phyloP scores from a whole-genome alignment of 2,888 invertebrate genomes.

The Philaethria dido region DNA sequence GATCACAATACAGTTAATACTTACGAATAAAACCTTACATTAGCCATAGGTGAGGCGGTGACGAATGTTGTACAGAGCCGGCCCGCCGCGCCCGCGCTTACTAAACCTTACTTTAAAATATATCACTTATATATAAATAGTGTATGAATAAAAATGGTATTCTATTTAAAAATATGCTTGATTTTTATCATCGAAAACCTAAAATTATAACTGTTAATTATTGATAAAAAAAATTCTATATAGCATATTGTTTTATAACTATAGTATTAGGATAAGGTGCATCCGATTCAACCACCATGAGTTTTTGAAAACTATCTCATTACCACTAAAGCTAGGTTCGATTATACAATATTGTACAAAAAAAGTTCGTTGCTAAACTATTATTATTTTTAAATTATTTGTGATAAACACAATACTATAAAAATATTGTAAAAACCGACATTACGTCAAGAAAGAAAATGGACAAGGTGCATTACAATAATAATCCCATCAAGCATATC shows the following conservation, averaged over 20 bases:
- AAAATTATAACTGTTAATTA: not conserved
- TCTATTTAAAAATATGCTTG: constrained; percentile 15
- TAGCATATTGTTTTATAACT: constrained; percentile 3
- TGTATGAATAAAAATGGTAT: constrained; percentile 5
- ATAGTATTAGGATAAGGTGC: not conserved
- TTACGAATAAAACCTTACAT: constrained; percentile 71
- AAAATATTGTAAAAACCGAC: constrained; percentile 1
- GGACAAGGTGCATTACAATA: constrained; percentile 5
- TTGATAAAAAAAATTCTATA: not conserved
- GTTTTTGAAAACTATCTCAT: not conserved
- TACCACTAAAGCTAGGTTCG: constrained; percentile 11
- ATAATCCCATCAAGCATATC: constrained; percentile 12
- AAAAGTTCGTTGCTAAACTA: constrained; percentile 2
- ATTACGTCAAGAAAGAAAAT: not conserved
- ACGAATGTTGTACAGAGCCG: constrained; percentile 60
- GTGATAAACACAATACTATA: constrained; percentile 12
- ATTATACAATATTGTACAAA: constrained; percentile 14
- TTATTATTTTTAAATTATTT: constrained; percentile 7
- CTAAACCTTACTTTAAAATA: constrained; percentile 14
- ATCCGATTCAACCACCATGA: not conserved
- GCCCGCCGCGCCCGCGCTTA: constrained; percentile 33
- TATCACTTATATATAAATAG: constrained; percentile 15
- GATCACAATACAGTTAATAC: constrained; percentile 82
- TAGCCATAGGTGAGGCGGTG: constrained; percentile 68
- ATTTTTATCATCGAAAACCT: not conserved